Evolutionary conservation across 2,888 invertebrate genomes (phyloP), one percentile per base, ranked within the genome.

Genomic region (Yponomeuta evonymella): DNA sequence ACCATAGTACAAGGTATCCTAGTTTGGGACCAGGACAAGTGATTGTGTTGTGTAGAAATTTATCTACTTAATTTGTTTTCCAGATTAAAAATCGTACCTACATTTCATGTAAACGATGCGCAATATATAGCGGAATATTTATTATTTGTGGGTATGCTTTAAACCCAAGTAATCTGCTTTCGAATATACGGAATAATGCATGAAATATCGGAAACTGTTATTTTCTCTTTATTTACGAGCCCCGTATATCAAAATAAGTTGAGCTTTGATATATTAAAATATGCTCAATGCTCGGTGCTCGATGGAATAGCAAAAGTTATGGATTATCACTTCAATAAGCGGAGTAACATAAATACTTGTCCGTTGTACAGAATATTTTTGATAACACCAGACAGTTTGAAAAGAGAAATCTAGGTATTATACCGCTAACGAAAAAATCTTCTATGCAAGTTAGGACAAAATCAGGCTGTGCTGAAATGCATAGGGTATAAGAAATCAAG

Each of bases 1-100:
- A 23, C 23, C 23, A 23, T 23, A 23, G 23, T 23, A 23, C 23
- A 23, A 23, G 23, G 23, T 23, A 23, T 0, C 23, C 23, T 23
- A 23, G 23, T 23, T 23, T 23, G 23, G 23, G 23, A 23, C 23
- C 23, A 23, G 23, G 23, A 23, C 0, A 23, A 23, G 23, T 23
- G 23, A 23, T 23, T 0, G 23, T 23, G 23, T 23, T 23, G 23
- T 23, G 23, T 23, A 23, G 23, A 23, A 23, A 23, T 23, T 23
- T 23, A 23, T 23, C 23, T 23, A 23, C 23, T 23, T 33, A 33
- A 33, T 33, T 33, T 33, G 33, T 76, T 76, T 67, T 71, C 3
- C 43, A 8, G 43, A 43, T 43, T 43, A 3, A 43, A 43, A 43
- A 43, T 43, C 43, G 9, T 43, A 43, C 43, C 43, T 43, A 43